Percentiles rank a stretch among this genome's conserved stretches.
Evolutionary conservation across 92 coral and sea anemone genomes (phyloP).

Genomic region (Galaxea fascicularis): DNA sequence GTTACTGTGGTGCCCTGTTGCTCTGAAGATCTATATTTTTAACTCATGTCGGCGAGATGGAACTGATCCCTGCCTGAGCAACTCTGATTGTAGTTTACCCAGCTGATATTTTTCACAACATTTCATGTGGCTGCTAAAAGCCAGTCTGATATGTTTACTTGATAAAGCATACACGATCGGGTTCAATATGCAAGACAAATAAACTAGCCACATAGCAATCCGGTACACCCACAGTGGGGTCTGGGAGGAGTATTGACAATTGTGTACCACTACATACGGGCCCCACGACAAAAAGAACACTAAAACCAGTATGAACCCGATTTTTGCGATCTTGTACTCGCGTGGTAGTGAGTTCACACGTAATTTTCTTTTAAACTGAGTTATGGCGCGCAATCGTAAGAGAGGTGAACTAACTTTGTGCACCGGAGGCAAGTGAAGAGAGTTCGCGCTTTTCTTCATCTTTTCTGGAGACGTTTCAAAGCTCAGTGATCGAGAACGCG

Average conservation of each 20-base stretch:
- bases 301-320: slow-evolving; percentile 81
- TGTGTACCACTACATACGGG: slow-evolving; percentile 85
- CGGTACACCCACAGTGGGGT: slow-evolving; percentile 75
- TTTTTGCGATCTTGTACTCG: slow-evolving; percentile 93
- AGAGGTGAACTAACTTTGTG: slow-evolving; percentile 13
- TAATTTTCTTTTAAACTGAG: slow-evolving; percentile 35
- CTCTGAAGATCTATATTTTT: neutral
- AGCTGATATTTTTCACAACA: slow-evolving; percentile 28
- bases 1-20: no score
- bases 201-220: slow-evolving; percentile 88
- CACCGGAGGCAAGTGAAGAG: neutral
- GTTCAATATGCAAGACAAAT: slow-evolving; percentile 79
- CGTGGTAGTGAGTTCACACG: slow-evolving; percentile 67
- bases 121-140: slow-evolving; percentile 60
- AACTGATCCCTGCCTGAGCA: neutral
- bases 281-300: slow-evolving; percentile 92
- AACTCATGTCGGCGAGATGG: neutral
- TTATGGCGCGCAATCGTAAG: slow-evolving; percentile 54
- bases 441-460: neutral
- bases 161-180: slow-evolving; percentile 92
- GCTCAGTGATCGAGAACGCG: slow-evolving; percentile 40
- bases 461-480: slow-evolving; percentile 13
- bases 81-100: neutral
- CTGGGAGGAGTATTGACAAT: slow-evolving; percentile 57
- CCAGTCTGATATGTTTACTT: slow-evolving; percentile 84